A percentile compares a stretch with the other conserved stretches of the same genome.
These are phyloP conservation scores for Lordiphosa clarofinis DNA, from an alignment of 1,140 invertebrate species.

Conservation along the genomic window DNA sequence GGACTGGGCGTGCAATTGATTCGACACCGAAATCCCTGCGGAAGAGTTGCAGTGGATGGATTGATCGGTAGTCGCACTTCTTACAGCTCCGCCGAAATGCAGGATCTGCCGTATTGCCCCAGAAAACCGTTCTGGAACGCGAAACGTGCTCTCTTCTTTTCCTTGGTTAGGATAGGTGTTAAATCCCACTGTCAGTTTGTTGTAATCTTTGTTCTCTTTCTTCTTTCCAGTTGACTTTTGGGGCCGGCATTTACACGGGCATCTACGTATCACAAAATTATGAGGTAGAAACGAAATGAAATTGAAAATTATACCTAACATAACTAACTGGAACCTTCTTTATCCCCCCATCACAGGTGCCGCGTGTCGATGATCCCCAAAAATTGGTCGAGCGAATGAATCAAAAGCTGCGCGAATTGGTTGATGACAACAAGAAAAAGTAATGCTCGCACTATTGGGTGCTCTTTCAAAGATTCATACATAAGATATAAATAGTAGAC, in stretches of 20 bases:
- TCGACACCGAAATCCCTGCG: slow-evolving; percentile 12
- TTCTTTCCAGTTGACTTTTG: slow-evolving; percentile 86
- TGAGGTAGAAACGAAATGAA: slow-evolving; percentile 81
- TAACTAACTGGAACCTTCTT: slow-evolving; percentile 1
- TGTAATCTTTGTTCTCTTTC: neutral
- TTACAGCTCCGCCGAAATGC: slow-evolving; percentile 16
- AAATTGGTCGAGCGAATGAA: slow-evolving; percentile 85
- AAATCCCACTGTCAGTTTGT: neutral
- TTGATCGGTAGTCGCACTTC: neutral
- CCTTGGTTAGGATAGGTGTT: slow-evolving; percentile 32
- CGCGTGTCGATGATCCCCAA: slow-evolving; percentile 88
- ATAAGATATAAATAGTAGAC: slow-evolving; percentile 5
- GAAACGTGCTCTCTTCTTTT: slow-evolving; percentile 15
- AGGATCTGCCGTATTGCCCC: slow-evolving; percentile 38
- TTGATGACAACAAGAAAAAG: slow-evolving; percentile 83
- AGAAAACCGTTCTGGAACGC: slow-evolving; percentile 39
- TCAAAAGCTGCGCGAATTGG: slow-evolving; percentile 80
- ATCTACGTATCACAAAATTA: slow-evolving; percentile 91
- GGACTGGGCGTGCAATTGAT: slow-evolving; percentile 32
- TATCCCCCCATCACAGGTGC: slow-evolving; percentile 83
- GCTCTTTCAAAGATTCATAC: neutral
- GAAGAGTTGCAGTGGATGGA: neutral
- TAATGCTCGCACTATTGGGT: slow-evolving; percentile 34
- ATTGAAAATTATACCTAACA: too few relatives aligned
- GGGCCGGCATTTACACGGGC: slow-evolving; percentile 88